phyloP scores from a whole-genome alignment of 92 coral and sea anemone genomes.

The Epizoanthus ramosus region DNA sequence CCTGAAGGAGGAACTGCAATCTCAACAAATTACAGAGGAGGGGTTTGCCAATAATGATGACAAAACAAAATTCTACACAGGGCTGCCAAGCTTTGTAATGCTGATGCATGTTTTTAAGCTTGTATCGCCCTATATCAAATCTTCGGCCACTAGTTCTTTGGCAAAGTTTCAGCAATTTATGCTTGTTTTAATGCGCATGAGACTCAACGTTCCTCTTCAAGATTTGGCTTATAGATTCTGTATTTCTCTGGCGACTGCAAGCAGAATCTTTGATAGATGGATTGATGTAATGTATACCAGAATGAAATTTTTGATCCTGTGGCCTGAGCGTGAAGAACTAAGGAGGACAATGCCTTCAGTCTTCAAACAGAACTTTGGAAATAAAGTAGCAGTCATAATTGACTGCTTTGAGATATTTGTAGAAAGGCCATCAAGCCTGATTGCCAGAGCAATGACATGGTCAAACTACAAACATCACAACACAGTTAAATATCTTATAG shows the following conservation, averaged over 20 bases:
- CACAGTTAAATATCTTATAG: slow-evolving; percentile 58
- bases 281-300: slow-evolving; percentile 6
- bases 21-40: slow-evolving; percentile 43
- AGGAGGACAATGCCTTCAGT: slow-evolving; percentile 39
- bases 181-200: slow-evolving; percentile 28
- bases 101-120: slow-evolving; percentile 44
- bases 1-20: slow-evolving; percentile 47
- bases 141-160: slow-evolving; percentile 37
- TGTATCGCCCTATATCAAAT: slow-evolving; percentile 26
- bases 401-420: slow-evolving; percentile 59
- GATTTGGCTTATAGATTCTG: slow-evolving; percentile 45
- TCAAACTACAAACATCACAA: slow-evolving; percentile 58
- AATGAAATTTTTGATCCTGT: slow-evolving; percentile 19
- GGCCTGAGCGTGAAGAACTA: slow-evolving; percentile 41
- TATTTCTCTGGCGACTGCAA: slow-evolving; percentile 37
- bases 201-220: slow-evolving; percentile 44
- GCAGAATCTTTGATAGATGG: slow-evolving; percentile 41
- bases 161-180: slow-evolving; percentile 31
- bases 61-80: slow-evolving; percentile 60
- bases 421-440: slow-evolving; percentile 48
- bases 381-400: slow-evolving; percentile 50
- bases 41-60: slow-evolving; percentile 53
- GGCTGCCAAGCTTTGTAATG: slow-evolving; percentile 56
- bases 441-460: slow-evolving; percentile 55
- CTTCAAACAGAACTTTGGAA: slow-evolving; percentile 48